phyloP scores from a whole-genome alignment of 2,888 invertebrate species.

The Leucoma salicis region DNA sequence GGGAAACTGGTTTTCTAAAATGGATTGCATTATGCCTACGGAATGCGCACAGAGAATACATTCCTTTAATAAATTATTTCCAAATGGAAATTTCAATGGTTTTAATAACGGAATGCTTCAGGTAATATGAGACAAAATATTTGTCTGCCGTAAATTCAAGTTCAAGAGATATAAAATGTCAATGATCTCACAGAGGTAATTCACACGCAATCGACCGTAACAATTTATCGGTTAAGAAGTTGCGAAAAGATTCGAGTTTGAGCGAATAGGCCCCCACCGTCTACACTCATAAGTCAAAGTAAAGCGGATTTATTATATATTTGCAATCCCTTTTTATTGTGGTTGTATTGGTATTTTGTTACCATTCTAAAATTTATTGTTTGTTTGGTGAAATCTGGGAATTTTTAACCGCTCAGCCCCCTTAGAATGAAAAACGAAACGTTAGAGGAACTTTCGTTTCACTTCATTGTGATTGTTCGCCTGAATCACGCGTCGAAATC shows the following conservation, averaged over 20 bases:
- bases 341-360: slow-evolving; percentile 16
- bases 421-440: no score
- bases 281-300: slow-evolving; percentile 43
- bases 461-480: no score
- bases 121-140: background rate
- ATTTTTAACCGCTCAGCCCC: no score
- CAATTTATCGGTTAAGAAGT: slow-evolving; percentile 60
- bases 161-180: slow-evolving; percentile 46
- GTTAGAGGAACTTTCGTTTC: no score
- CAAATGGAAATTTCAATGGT: background rate
- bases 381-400: no score
- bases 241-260: slow-evolving; percentile 43
- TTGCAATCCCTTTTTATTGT: slow-evolving; percentile 19
- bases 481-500: no score
- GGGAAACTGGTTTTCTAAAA: slow-evolving; percentile 49
- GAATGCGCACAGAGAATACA: slow-evolving; percentile 21
- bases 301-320: slow-evolving; percentile 29
- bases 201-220: slow-evolving; percentile 58
- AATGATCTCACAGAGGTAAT: slow-evolving; percentile 54
- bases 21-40: slow-evolving; percentile 33
- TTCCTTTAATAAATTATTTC: background rate
- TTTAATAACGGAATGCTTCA: background rate
- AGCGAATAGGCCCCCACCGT: slow-evolving; percentile 38
- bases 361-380: slow-evolving; percentile 21
- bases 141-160: slow-evolving; percentile 10